These are phyloP conservation scores for Pteruthius melanotis DNA, from an alignment of 2,113 vertebrate species.

Conservation along the genomic window DNA sequence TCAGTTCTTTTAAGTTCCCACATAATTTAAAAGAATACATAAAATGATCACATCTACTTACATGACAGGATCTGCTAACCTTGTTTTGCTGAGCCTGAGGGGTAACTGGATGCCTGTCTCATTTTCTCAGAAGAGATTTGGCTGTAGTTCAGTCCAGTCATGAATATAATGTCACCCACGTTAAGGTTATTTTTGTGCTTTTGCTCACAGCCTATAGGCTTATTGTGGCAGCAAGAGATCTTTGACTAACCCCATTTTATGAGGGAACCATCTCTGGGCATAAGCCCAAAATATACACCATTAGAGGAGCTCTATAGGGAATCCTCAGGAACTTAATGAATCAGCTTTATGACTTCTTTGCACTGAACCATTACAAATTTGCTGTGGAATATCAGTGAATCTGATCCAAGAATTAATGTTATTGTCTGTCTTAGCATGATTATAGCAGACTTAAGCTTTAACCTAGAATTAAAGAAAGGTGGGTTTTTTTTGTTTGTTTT, in stretches of 20 bases:
- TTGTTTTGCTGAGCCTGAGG: background rate
- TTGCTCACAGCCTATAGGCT: background rate
- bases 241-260: conserved; percentile 5
- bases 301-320: background rate
- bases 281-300: conserved; percentile 9
- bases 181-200: conserved; percentile 9
- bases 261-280: background rate
- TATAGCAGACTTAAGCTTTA: background rate
- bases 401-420: background rate
- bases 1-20: background rate
- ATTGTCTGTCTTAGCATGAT: background rate
- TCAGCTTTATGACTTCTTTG: conserved; percentile 11
- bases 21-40: background rate
- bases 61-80: background rate
- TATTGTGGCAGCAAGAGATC: background rate
- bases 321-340: background rate
- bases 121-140: background rate
- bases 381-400: background rate
- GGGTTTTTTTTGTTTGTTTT: too few species aligned
- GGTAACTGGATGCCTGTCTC: background rate
- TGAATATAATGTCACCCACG: background rate
- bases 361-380: background rate
- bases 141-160: background rate
- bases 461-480: background rate
- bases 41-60: background rate